Evolutionary conservation across 2,888 invertebrate species (phyloP).

Genomic region (Nomada flava): DNA sequence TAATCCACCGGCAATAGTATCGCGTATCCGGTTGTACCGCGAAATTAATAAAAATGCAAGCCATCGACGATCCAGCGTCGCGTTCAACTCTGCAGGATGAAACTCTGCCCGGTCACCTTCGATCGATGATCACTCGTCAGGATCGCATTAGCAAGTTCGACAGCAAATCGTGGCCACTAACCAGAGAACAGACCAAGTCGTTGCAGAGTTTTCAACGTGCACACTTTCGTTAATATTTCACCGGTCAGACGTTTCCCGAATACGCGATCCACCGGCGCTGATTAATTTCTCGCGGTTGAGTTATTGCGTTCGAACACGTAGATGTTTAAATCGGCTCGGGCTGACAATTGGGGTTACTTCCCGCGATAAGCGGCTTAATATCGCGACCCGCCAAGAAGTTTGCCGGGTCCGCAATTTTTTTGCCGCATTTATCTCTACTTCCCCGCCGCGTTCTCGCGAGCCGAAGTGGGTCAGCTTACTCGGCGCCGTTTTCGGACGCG

Average conservation of each 20-base stretch:
- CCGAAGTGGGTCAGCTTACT: slow-evolving; percentile 29
- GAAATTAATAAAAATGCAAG: background rate
- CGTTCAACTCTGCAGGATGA: background rate
- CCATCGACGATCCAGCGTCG: too few relatives aligned
- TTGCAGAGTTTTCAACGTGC: background rate
- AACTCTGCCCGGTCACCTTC: background rate
- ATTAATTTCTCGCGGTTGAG: slow-evolving; percentile 48
- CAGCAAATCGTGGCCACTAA: background rate
- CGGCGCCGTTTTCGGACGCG: background rate
- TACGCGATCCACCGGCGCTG: slow-evolving; percentile 24
- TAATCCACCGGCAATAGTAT: too few relatives aligned
- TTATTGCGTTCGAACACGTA: slow-evolving; percentile 40
- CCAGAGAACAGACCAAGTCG: background rate
- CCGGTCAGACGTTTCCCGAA: slow-evolving; percentile 19
- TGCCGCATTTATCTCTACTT: slow-evolving; percentile 22
- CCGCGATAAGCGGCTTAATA: slow-evolving; percentile 56
- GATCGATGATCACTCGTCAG: background rate
- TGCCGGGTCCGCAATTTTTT: slow-evolving; percentile 48
- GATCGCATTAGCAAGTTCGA: slow-evolving; percentile 21
- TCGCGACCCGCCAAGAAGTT: slow-evolving; percentile 44
- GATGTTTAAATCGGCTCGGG: slow-evolving; percentile 47
- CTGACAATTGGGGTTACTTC: slow-evolving; percentile 39
- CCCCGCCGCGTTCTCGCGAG: slow-evolving; percentile 11
- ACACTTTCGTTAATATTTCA: slow-evolving; percentile 44
- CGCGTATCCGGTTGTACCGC: too few relatives aligned